These are phyloP conservation scores for Drosophila nigromelanica DNA, from an alignment of 1,140 invertebrate species.

Conservation along the genomic window DNA sequence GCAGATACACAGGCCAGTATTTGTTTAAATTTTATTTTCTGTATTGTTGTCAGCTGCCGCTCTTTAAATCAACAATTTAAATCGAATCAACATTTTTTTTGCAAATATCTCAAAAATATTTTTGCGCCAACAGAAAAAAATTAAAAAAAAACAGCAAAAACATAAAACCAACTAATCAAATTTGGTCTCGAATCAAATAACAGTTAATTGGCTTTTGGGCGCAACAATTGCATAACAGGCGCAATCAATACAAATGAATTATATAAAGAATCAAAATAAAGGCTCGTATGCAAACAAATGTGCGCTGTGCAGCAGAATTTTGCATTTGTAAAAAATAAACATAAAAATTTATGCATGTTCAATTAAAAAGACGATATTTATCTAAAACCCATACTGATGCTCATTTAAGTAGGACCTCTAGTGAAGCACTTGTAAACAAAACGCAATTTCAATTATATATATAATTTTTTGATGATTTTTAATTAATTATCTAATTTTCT, in stretches of 20 bases:
- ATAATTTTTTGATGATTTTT: too few species aligned
- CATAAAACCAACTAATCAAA: constrained; percentile 14
- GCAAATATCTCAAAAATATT: constrained; percentile 3
- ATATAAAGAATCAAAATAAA: constrained; percentile 4
- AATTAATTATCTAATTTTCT: too few species aligned
- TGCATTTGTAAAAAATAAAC: constrained; percentile 9
- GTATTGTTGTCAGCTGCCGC: constrained; percentile 16
- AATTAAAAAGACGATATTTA: neutral
- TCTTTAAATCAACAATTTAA: constrained; percentile 26
- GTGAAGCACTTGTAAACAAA: constrained; percentile 8
- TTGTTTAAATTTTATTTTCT: constrained; percentile 5
- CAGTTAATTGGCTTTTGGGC: constrained; percentile 18
- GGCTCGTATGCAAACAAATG: constrained; percentile 12
- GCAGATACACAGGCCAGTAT: neutral
- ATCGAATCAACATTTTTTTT: constrained; percentile 24
- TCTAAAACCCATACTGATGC: neutral
- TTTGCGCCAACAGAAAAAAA: neutral
- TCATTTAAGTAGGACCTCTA: constrained; percentile 1
- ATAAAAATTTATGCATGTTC: neutral
- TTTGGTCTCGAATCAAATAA: constrained; percentile 10
- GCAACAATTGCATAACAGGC: constrained; percentile 28
- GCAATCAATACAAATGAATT: constrained; percentile 12
- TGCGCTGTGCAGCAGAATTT: constrained; percentile 41
- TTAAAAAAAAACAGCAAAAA: neutral
- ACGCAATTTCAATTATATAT: too few species aligned